Evolutionary conservation across 2,888 invertebrate species (phyloP).

Genomic region (Mesorhabditis belari): DNA sequence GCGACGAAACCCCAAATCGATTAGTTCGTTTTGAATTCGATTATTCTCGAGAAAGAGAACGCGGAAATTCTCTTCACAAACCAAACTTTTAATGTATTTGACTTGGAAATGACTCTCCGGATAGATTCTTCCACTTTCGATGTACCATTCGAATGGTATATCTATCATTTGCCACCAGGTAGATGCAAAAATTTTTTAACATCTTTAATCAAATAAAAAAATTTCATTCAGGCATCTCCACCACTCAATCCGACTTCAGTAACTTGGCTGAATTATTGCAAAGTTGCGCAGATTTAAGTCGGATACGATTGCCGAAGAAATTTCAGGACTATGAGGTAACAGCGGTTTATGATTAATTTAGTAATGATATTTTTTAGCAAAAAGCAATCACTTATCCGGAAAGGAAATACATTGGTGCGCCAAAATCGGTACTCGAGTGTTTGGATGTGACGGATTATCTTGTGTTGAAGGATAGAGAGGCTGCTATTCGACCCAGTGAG

Average conservation of each 20-base stretch:
- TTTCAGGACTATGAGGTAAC: neutral
- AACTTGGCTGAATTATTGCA: slow-evolving; percentile 15
- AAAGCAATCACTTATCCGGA: slow-evolving; percentile 9
- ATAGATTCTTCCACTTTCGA: neutral
- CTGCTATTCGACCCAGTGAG: slow-evolving; percentile 1
- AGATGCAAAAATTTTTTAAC: too few relatives aligned
- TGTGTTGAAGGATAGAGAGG: slow-evolving; percentile 33
- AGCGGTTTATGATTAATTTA: too few relatives aligned
- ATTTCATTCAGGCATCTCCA: neutral
- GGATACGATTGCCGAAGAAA: neutral
- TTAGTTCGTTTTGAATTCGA: too few relatives aligned
- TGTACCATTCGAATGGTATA: neutral
- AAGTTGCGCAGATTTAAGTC: neutral
- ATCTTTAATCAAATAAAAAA: too few relatives aligned
- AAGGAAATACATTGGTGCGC: slow-evolving; percentile 5
- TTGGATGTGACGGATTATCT: slow-evolving; percentile 43
- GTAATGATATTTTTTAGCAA: too few relatives aligned
- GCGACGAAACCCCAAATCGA: too few relatives aligned
- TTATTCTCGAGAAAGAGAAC: too few relatives aligned
- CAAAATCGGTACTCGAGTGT: slow-evolving; percentile 20
- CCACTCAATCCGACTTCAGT: slow-evolving; percentile 12
- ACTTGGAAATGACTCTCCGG: neutral
- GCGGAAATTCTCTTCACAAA: too few relatives aligned
- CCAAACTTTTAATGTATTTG: too few relatives aligned
- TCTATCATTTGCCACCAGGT: neutral